These are phyloP conservation scores for Caenorhabditis panamensis DNA, from an alignment of 2,888 invertebrate genomes.

Conservation along the genomic window DNA sequence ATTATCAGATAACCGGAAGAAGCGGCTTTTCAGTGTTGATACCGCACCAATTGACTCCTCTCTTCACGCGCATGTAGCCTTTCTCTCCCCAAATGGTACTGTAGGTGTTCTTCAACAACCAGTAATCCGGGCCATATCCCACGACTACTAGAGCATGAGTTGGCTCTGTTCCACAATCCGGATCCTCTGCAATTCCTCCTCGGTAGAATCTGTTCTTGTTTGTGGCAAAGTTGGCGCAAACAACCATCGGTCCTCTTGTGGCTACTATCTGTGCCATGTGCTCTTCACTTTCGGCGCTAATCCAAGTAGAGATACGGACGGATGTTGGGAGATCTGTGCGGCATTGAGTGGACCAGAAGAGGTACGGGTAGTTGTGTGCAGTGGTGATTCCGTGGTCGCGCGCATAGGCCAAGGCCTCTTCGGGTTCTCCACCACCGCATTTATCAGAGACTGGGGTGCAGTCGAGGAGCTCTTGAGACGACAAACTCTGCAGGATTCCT, in stretches of 20 bases:
- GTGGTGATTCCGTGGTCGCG: conserved; percentile 34
- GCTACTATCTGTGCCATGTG: conserved; percentile 39
- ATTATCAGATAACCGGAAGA: conserved; percentile 38
- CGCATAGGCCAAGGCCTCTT: conserved; percentile 33
- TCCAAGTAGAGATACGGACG: conserved; percentile 26
- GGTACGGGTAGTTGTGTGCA: conserved; percentile 35
- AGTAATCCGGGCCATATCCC: conserved; percentile 53
- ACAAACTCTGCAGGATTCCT: conserved; percentile 14
- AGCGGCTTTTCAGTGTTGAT: conserved; percentile 45
- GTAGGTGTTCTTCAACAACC: conserved; percentile 54
- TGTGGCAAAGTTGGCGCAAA: conserved; percentile 53
- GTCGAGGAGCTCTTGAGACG: conserved; percentile 47
- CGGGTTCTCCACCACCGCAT: conserved; percentile 45
- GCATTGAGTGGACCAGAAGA: conserved; percentile 23
- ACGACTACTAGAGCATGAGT: conserved; percentile 49
- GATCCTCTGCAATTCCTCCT: conserved; percentile 45
- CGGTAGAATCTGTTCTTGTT: conserved; percentile 51
- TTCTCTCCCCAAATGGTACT: conserved; percentile 53
- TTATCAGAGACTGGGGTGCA: conserved; percentile 42
- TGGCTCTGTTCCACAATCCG: conserved; percentile 51
- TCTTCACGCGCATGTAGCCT: conserved; percentile 48
- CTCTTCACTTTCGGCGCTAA: conserved; percentile 28
- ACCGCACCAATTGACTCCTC: conserved; percentile 57
- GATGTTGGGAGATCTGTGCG: neutral
- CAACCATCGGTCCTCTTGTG: conserved; percentile 27